These are phyloP conservation scores for Venturia canescens DNA, from an alignment of 1,140 invertebrate genomes.

Conservation along the genomic window DNA sequence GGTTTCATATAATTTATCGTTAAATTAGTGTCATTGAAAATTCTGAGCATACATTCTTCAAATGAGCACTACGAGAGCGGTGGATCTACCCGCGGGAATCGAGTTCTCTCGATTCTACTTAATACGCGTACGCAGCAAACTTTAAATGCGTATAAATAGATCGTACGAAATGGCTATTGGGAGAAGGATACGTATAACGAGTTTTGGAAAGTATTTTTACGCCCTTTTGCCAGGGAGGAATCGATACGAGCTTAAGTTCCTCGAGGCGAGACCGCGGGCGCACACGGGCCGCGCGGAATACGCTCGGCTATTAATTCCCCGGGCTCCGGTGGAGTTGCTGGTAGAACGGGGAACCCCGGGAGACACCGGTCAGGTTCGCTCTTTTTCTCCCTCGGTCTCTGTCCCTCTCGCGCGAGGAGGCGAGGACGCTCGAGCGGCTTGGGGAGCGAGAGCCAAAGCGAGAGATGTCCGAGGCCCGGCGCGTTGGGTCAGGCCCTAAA, in stretches of 20 bases:
- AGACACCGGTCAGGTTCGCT: constrained; percentile 14
- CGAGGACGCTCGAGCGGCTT: constrained; percentile 45
- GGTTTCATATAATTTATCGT: neutral
- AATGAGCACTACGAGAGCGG: constrained; percentile 33
- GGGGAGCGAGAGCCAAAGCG: constrained; percentile 71
- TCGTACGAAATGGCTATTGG: neutral
- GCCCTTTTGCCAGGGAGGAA: neutral
- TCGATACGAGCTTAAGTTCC: constrained; percentile 37
- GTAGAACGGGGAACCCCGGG: constrained; percentile 31
- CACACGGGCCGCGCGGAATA: constrained; percentile 45
- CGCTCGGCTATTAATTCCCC: constrained; percentile 56
- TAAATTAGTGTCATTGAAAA: neutral
- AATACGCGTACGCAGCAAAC: neutral
- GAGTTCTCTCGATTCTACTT: constrained; percentile 3
- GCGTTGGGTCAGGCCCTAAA: constrained; percentile 74
- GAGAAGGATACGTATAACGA: neutral
- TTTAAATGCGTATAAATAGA: constrained; percentile 12
- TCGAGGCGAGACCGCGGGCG: constrained; percentile 47
- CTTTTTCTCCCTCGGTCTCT: neutral
- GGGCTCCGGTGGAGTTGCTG: constrained; percentile 26
- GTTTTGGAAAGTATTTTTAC: constrained; percentile 5
- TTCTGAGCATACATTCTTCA: neutral
- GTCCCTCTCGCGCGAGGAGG: neutral
- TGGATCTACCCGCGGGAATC: neutral
- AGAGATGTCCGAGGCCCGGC: constrained; percentile 52